Evolutionary conservation across 2,888 invertebrate genomes (phyloP).

Genomic region (Magallana nippona): DNA sequence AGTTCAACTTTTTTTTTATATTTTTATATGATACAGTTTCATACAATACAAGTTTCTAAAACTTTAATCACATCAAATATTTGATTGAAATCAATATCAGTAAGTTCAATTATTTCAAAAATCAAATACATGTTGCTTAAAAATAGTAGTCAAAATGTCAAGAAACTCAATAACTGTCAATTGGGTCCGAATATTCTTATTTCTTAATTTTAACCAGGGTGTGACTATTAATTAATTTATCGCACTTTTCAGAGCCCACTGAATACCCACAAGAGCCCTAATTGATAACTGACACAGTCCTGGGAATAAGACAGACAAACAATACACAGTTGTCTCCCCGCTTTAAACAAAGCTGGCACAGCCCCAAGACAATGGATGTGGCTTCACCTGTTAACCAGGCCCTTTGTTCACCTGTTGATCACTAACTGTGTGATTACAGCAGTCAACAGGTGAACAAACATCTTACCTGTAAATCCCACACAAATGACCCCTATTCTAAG

Average conservation of each 20-base stretch:
- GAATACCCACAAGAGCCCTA: too few relatives aligned
- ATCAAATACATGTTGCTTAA: not conserved
- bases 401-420: conserved; percentile 10
- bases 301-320: not conserved
- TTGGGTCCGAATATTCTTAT: not conserved
- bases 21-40: too few relatives aligned
- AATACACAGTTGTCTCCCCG: not conserved
- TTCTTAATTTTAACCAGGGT: not conserved
- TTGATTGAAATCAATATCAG: too few relatives aligned
- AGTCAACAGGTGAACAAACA: not conserved
- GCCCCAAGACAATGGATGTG: not conserved
- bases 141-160: not conserved
- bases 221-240: not conserved
- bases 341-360: not conserved
- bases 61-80: too few relatives aligned
- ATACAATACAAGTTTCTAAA: too few relatives aligned
- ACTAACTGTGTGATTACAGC: not conserved
- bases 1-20: too few relatives aligned
- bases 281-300: too few relatives aligned
- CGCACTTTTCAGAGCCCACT: not conserved
- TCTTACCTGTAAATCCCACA: conserved; percentile 15
- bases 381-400: not conserved
- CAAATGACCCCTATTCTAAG: conserved; percentile 2
- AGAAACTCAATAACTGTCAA: not conserved
- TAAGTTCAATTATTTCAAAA: too few relatives aligned